Conservation (phyloP, 2,113 vertebrate genomes). For the Nothoprocta pentlandii region DNA sequence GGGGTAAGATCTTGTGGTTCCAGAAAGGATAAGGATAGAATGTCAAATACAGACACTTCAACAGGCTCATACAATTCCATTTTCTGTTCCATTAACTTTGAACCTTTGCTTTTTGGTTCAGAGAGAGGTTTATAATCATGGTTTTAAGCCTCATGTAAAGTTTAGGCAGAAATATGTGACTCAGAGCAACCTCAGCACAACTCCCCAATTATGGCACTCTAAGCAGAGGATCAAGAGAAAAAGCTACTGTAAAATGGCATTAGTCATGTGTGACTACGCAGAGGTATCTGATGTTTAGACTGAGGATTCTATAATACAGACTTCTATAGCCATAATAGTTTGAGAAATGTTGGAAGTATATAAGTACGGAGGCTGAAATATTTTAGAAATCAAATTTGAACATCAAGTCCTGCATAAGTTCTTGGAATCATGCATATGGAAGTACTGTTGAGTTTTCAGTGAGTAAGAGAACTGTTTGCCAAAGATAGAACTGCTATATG, state of each 20-base stretch:
- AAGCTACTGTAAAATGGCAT: neutral
- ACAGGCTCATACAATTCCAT: neutral
- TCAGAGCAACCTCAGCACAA: neutral
- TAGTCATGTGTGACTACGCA: neutral
- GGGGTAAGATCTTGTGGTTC: neutral
- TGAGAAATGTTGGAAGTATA: neutral
- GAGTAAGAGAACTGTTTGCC: neutral
- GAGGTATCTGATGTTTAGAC: neutral
- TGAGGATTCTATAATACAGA: neutral
- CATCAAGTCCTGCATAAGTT: neutral
- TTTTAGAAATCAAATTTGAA: neutral
- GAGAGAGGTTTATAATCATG: constrained; percentile 3
- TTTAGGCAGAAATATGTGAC: neutral
- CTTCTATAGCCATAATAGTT: neutral
- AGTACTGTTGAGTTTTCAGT: neutral
- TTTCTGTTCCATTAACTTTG: constrained; percentile 47
- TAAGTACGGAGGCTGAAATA: neutral
- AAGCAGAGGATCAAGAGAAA: neutral
- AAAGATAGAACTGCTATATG: neutral
- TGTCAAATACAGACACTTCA: neutral
- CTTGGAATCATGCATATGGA: neutral
- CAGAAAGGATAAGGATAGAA: neutral
- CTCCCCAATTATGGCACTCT: neutral
- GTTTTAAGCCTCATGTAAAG: neutral
- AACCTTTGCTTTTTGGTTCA: neutral